Conservation (phyloP, 2,888 invertebrate species). For the Herminia tarsipennalis region DNA sequence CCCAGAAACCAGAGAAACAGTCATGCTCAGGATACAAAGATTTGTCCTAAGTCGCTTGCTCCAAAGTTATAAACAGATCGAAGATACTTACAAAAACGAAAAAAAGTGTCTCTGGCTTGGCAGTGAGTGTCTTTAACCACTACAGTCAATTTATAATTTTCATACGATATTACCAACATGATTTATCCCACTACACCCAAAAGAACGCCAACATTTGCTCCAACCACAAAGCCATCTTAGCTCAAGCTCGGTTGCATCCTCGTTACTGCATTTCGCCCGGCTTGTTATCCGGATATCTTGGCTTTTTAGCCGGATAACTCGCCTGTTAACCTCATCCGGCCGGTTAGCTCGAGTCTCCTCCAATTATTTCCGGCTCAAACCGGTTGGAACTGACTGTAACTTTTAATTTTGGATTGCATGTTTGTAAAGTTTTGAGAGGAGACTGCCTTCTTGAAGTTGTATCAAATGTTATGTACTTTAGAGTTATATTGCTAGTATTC, state of each 20-base stretch:
- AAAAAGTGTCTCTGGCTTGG: too few species aligned
- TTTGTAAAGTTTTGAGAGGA: conserved; percentile 23
- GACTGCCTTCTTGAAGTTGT: conserved; percentile 15
- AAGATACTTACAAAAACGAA: too few species aligned
- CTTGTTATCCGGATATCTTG: conserved; percentile 61
- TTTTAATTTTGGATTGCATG: conserved; percentile 51
- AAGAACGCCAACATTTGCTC: neutral
- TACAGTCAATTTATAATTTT: too few species aligned
- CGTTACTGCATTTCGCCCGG: conserved; percentile 57
- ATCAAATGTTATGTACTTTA: too few species aligned
- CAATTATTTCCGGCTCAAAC: conserved; percentile 80
- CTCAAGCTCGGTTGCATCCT: conserved; percentile 61
- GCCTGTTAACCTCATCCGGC: conserved; percentile 76
- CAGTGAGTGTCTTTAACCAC: too few species aligned
- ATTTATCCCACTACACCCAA: neutral
- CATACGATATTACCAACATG: too few species aligned
- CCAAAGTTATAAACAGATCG: too few species aligned
- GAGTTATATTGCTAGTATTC: too few species aligned
- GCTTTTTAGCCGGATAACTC: conserved; percentile 63
- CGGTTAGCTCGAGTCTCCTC: conserved; percentile 81
- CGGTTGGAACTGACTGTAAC: conserved; percentile 66
- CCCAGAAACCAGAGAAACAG: too few species aligned
- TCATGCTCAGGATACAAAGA: too few species aligned
- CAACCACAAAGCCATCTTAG: conserved; percentile 53
- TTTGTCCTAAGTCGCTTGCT: too few species aligned